A percentile compares a stretch with the other conserved stretches of the same genome.
phyloP scores from a whole-genome alignment of 2,113 vertebrate genomes.

The Tragelaphus scriptus region DNA sequence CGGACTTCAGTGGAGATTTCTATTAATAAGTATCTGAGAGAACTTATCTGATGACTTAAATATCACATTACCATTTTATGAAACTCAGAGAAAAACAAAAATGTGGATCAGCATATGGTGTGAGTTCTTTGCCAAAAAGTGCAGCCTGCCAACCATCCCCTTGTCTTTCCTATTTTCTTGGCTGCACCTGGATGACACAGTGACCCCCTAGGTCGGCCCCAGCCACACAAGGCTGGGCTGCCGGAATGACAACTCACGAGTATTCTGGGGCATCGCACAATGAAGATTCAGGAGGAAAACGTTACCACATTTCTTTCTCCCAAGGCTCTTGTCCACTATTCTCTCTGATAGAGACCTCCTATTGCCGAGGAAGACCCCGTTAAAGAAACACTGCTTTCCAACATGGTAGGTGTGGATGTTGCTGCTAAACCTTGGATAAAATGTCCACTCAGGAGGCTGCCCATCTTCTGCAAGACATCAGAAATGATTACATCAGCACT shows the following conservation, averaged over 20 bases:
- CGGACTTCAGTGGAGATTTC: slow-evolving; percentile 30
- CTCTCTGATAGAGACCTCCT: slow-evolving; percentile 50
- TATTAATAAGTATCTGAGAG: slow-evolving; percentile 52
- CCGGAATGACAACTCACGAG: not conserved
- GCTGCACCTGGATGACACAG: not conserved
- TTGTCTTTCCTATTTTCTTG: not conserved
- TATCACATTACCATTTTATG: slow-evolving; percentile 66
- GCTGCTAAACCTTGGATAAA: slow-evolving; percentile 64
- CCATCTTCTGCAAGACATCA: slow-evolving; percentile 64
- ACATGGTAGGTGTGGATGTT: slow-evolving; percentile 66
- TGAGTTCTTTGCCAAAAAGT: slow-evolving; percentile 12
- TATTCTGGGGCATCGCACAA: no score
- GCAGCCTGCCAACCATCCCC: not conserved
- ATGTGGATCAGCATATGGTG: slow-evolving; percentile 35
- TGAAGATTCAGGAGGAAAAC: not conserved
- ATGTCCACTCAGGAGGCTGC: slow-evolving; percentile 67
- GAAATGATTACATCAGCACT: not conserved
- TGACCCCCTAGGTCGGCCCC: not conserved
- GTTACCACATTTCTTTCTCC: slow-evolving; percentile 66
- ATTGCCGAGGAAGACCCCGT: slow-evolving; percentile 60
- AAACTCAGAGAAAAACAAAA: slow-evolving; percentile 49
- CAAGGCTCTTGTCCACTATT: slow-evolving; percentile 53
- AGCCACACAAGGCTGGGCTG: not conserved
- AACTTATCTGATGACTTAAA: slow-evolving; percentile 56
- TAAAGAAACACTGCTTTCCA: slow-evolving; percentile 69